Conservation (phyloP, 2,113 vertebrate genomes). For the Pipra filicauda region DNA sequence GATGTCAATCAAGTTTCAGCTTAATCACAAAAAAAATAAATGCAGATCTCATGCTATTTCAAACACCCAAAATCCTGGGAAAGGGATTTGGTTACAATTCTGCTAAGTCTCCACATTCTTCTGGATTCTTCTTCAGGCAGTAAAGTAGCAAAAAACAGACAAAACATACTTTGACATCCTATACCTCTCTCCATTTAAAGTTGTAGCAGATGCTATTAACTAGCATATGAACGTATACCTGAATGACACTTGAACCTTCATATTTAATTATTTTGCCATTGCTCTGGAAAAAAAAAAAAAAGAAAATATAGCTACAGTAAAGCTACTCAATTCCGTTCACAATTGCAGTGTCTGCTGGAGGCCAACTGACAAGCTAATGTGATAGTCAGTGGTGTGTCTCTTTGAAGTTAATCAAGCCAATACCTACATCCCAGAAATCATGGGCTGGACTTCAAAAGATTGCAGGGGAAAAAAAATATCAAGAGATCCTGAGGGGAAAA, state of each 20-base stretch:
- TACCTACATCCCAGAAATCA: background rate
- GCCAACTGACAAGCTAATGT: slow-evolving; percentile 25
- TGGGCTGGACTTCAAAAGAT: slow-evolving; percentile 31
- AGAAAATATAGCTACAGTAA: background rate
- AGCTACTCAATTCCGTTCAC: background rate
- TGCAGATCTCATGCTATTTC: background rate
- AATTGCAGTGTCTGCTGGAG: slow-evolving; percentile 16
- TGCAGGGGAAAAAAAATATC: background rate
- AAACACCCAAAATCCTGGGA: background rate
- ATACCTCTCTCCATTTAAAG: background rate
- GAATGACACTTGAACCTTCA: background rate
- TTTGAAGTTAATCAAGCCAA: slow-evolving; percentile 47
- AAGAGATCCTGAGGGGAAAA: slow-evolving; percentile 17
- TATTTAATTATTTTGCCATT: background rate
- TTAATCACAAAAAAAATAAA: background rate
- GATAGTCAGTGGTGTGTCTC: background rate
- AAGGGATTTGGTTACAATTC: background rate
- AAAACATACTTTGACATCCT: background rate
- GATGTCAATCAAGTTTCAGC: background rate
- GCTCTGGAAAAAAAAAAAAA: background rate
- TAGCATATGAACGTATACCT: background rate
- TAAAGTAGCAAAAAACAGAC: background rate
- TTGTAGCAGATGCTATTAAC: background rate
- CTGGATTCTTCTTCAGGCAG: background rate
- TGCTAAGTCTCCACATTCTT: background rate